These are phyloP conservation scores for Epinotia nisella DNA, from an alignment of 2,888 invertebrate species.

Conservation along the genomic window DNA sequence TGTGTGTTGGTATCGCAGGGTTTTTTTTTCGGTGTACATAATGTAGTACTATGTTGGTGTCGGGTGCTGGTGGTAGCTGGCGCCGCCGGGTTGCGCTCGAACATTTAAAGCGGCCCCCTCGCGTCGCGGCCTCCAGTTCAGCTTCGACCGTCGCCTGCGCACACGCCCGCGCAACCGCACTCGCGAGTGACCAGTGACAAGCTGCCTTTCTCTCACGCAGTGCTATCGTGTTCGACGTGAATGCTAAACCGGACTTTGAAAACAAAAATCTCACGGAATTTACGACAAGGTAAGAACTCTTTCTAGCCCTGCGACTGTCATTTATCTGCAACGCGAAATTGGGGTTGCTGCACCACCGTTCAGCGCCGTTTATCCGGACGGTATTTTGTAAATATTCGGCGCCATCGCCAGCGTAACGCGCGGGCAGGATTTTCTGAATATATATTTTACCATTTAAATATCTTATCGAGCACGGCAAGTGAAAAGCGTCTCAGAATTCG, in stretches of 20 bases:
- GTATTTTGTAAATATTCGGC: constrained; percentile 74
- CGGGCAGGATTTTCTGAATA: constrained; percentile 52
- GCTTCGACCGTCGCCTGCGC: constrained; percentile 73
- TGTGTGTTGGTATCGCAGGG: background rate
- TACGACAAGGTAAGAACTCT: constrained; percentile 70
- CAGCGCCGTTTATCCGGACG: constrained; percentile 64
- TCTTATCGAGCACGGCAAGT: constrained; percentile 61
- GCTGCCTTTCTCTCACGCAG: constrained; percentile 83
- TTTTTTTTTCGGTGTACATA: too few relatives aligned
- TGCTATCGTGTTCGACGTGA: constrained; percentile 82
- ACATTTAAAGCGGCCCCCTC: constrained; percentile 79
- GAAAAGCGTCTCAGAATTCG: constrained; percentile 73
- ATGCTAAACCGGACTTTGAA: constrained; percentile 80
- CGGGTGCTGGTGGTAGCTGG: constrained; percentile 52
- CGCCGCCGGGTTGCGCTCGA: constrained; percentile 64
- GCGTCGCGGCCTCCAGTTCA: constrained; percentile 82
- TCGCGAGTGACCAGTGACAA: constrained; percentile 77
- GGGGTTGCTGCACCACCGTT: constrained; percentile 44
- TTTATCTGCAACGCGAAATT: constrained; percentile 48
- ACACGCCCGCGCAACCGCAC: constrained; percentile 72
- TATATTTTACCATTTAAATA: constrained; percentile 55
- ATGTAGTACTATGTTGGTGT: constrained; percentile 23
- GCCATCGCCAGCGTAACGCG: constrained; percentile 49
- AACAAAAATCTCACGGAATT: constrained; percentile 68
- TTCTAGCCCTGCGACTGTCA: constrained; percentile 48